These are phyloP conservation scores for Aeoliscus strigatus DNA, from an alignment of 2,797 vertebrate species.

Conservation along the genomic window DNA sequence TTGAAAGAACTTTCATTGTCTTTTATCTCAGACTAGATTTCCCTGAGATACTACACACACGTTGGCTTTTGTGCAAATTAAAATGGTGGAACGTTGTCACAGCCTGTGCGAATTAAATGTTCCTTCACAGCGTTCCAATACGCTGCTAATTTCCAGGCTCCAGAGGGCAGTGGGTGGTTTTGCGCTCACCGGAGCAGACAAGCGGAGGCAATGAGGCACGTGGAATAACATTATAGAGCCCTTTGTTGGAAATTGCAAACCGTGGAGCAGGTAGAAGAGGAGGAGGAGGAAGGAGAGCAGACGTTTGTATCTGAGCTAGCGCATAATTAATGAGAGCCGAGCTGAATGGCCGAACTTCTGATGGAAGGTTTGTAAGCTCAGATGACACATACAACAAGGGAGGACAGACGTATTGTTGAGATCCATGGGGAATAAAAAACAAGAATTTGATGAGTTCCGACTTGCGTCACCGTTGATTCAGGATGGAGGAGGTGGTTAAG, in stretches of 20 bases:
- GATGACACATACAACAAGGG: no score
- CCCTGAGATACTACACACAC: no score
- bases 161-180: constrained; percentile 50
- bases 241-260: constrained; percentile 49
- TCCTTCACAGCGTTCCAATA: constrained; percentile 17
- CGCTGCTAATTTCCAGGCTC: constrained; percentile 46
- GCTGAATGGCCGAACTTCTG: no score
- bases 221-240: constrained; percentile 58
- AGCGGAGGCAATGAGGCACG: constrained; percentile 60
- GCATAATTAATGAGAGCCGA: constrained; percentile 49
- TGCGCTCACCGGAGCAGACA: constrained; percentile 50
- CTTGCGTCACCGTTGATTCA: no score
- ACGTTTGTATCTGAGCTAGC: constrained; percentile 31
- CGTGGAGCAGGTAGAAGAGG: constrained; percentile 33
- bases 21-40: no score
- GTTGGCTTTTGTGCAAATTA: no score
- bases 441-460: no score
- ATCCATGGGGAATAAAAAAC: no score
- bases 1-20: no score
- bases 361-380: no score
- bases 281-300: not conserved
- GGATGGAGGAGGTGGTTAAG: no score
- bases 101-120: constrained; percentile 12
- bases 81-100: constrained; percentile 6
- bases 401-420: no score